Evolutionary conservation across 1,140 invertebrate genomes (phyloP), one percentile per base, ranked within the genome.

Genomic region (Micrasema longulum): DNA sequence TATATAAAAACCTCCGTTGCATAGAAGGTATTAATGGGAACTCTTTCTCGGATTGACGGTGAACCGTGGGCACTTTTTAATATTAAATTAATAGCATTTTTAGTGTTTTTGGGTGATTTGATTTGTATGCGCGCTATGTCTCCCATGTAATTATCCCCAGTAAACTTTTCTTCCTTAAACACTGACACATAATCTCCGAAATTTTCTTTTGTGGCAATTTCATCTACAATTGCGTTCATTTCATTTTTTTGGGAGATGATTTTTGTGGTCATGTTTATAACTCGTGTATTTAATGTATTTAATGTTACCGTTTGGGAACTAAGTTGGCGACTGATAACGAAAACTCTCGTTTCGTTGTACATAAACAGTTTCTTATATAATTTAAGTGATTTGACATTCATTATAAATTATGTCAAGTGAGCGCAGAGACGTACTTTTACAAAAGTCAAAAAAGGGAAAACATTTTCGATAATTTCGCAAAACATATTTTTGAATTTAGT

Each of bases 101-200:
- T 14, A 14, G 2, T 18, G 3, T 22, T 10, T 20, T 60, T 35
- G 1, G 11, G 41, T 1, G 41, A 9, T n/a, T 48, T 22, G 16
- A 48, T 2, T 47, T 64, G 45, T 0, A 47, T 48, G 12, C 62
- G 20, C 14, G 62, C 12, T 26, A 64, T 64, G 11, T 16, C 23
- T 31, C 41, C 62, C 2, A 45, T 0, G 16, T 26, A 64, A 23
- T 47, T 64, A 35, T 64, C 62, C 10, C 62, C 62, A 1, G 45
- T 64, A 47, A 64, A 64, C 22, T 26, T 47, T 45, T 64, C 18
- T 26, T 31, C 41, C 23, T 64, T 64, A 41, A 43, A 12, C 7
- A 22, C 14, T 60, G 36, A 38, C 18, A 10, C 55, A n/a, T 20
- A 60, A 18, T 60, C 55, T 41, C 1, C 16, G 7, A 60, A 9